Evolutionary conservation across 2,797 vertebrate genomes (phyloP).

Genomic region (Neomorphus geoffroyi): DNA sequence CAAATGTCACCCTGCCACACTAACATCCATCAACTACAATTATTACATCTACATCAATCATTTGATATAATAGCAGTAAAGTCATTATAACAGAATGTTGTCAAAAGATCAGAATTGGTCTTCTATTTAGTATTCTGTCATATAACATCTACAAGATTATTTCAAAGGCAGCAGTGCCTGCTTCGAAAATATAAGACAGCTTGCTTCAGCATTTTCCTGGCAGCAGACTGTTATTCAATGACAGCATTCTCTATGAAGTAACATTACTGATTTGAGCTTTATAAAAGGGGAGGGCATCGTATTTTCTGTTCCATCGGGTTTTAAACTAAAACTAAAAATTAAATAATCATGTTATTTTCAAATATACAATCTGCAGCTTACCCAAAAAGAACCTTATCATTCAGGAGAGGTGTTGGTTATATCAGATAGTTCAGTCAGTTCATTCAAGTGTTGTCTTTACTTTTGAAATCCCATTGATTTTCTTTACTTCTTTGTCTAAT

Average conservation of each 20-base stretch:
- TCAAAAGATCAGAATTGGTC: constrained; percentile 28
- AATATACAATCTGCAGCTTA: neutral
- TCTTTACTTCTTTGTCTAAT: neutral
- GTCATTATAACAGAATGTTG: constrained; percentile 40
- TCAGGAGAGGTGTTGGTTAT: neutral
- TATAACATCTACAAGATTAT: constrained; percentile 40
- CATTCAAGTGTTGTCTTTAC: neutral
- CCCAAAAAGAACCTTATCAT: neutral
- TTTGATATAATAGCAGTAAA: constrained; percentile 66
- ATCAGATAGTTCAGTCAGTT: neutral
- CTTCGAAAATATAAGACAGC: constrained; percentile 53
- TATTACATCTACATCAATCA: constrained; percentile 73
- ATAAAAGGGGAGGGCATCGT: neutral
- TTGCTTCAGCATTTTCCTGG: constrained; percentile 36
- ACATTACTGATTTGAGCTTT: neutral
- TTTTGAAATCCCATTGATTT: neutral
- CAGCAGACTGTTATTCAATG: neutral
- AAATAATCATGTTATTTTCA: neutral
- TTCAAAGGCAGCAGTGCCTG: constrained; percentile 34
- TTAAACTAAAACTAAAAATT: neutral
- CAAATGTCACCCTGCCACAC: constrained; percentile 61
- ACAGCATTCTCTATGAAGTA: neutral
- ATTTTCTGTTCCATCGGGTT: neutral
- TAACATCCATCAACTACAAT: constrained; percentile 64
- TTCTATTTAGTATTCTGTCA: constrained; percentile 54